Evolutionary conservation across 2,888 invertebrate genomes (phyloP), one percentile per base, ranked within the genome.

Genomic region (Cantharis flavilabris): DNA sequence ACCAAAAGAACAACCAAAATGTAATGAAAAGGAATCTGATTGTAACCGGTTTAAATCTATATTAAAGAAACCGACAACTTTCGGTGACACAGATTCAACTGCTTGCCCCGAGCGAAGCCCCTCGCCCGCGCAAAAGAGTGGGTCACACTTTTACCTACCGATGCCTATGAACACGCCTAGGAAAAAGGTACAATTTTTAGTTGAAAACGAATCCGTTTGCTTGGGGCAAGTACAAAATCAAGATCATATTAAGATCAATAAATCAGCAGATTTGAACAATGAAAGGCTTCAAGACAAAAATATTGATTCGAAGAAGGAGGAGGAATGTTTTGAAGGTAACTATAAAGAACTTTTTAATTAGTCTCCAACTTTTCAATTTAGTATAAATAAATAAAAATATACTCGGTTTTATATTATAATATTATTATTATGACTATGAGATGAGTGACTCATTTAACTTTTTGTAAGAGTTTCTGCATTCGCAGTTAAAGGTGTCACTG

Each of bases 181-280:
- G 84, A 94, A 93, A 90, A 92, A 93, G 84, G 94, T 94, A 79
- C 93, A 94, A 86, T 94, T 94, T 89, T 89, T 93, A 84, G 93
- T 93, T 69, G 93, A 93, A 89, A 93, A 90, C 84, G 92, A 91
- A 83, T 80, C 82, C 72, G 83, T 81, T 69, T 77, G 79, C 64
- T 70, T 77, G 26, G 76, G 79, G 63, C 75, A 75, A 73, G 75
- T 70, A 69, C 80, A 81, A 64, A 76, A 72, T 20, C 78, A 76
- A 63, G 80, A 76, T 73, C 72, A 62, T n/a, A 70, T 62, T 62
- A 30, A 62, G 16, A 72, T 28, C 30, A 70, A 70, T 77, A 80
- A 79, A 74, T 70, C 75, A 76, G 72, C 63, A 70, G 70, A 72
- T 72, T 65, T 18, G 71, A 65, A 69, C 75, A 33, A 73, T 73